Base-by-base conservation (phyloP, 2,888 invertebrate species). In the Listrodromus nycthemerus region DNA sequence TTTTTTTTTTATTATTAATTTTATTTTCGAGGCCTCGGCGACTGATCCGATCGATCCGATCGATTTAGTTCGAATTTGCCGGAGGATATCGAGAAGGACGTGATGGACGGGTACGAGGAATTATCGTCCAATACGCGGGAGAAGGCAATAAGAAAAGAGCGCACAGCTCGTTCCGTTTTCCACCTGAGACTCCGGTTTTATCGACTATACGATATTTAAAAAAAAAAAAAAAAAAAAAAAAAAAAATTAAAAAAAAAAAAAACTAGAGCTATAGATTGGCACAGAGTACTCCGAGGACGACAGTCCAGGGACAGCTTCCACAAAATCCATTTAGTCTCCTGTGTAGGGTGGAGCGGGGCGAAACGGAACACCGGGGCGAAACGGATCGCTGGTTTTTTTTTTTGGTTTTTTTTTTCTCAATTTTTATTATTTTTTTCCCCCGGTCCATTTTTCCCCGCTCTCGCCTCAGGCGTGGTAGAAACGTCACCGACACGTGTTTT, bases 251-350 rank as follows among this genome's bases (percentile, higher is more conserved):
- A 33, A n/a, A 7, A 71, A 66, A 69, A 21, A 19, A 48, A 73
- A 33, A 41, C 41, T 69, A 21, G 21, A 37, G 16, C 61, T 55
- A 27, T 27, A 58, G 45, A 19, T 65, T 58, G 58, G 37, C 61
- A 74, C 58, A 61, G 10, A 58, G 63, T 61, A 69, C 30, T 73
- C 19, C 55, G 66, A 63, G 63, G 55, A 73, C 67, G 50, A 63
- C 37, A 67, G 67, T 80, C 73, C 77, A 65, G 52, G 73, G 77
- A 73, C 77, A 73, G 63, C 77, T 63, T 80, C 74, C 74, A 67
- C 63, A 52, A 61, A 55, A 61, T 77, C 50, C 61, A 77, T 73
- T 50, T 78, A 67, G 52, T 61, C 63, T 19, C 21, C 30, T 50
- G 8, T 37, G 70, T 65, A 50, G 41, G 67, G 41, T 3, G 41